phyloP scores from a whole-genome alignment of 1,140 invertebrate genomes.

The Drosophila dunni region DNA sequence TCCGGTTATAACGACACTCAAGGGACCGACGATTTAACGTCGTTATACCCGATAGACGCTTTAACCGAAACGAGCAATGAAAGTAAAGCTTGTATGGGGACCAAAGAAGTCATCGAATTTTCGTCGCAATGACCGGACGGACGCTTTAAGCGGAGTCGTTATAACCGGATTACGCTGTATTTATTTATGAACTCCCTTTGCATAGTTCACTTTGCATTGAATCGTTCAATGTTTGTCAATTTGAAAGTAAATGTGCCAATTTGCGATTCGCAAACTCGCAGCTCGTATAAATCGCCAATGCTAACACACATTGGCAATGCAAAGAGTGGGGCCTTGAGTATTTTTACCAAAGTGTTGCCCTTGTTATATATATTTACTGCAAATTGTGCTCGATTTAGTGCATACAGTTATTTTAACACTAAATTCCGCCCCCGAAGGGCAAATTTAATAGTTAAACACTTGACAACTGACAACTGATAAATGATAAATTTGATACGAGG shows the following conservation, averaged over 20 bases:
- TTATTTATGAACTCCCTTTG: background rate
- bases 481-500: background rate
- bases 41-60: no score
- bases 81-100: no score
- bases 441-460: background rate
- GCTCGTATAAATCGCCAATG: background rate
- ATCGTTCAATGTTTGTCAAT: constrained; percentile 8
- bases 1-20: no score
- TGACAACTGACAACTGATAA: background rate
- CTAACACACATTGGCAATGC: constrained; percentile 55
- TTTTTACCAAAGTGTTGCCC: constrained; percentile 53
- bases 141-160: no score
- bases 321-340: constrained; percentile 63
- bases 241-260: constrained; percentile 23
- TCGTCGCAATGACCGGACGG: no score
- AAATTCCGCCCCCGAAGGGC: constrained; percentile 25
- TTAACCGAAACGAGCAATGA: no score
- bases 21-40: no score
- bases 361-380: constrained; percentile 66
- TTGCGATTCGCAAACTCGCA: background rate
- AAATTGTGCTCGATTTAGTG: constrained; percentile 62
- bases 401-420: constrained; percentile 33
- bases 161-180: no score
- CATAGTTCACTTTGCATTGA: constrained; percentile 1
- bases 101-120: no score